These are phyloP conservation scores for Gnatocerus cornutus DNA, from an alignment of 2,888 invertebrate species.

Conservation along the genomic window DNA sequence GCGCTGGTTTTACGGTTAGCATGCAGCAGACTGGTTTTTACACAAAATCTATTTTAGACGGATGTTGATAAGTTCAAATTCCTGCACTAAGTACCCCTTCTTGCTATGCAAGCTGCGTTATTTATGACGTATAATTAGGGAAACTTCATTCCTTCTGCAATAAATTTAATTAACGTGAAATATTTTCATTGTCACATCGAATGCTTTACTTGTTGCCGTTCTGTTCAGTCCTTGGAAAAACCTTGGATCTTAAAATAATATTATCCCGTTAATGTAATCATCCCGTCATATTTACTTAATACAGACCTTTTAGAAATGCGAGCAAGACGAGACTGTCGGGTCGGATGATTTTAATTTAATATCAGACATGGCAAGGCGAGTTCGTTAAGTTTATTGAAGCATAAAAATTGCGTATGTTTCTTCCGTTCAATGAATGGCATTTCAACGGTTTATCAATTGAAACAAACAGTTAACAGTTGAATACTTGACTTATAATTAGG, in stretches of 20 bases:
- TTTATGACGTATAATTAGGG: neutral
- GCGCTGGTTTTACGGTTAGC: neutral
- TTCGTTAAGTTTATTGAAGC: constrained; percentile 39
- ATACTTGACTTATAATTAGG: too few species aligned
- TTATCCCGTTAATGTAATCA: constrained; percentile 1
- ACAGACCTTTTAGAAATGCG: constrained; percentile 13
- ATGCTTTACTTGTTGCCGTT: too few species aligned
- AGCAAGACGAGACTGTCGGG: constrained; percentile 21
- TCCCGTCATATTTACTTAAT: constrained; percentile 39
- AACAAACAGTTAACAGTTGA: neutral
- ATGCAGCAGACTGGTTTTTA: too few species aligned
- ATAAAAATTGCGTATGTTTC: constrained; percentile 28
- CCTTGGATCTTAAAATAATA: neutral
- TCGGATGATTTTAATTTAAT: constrained; percentile 42
- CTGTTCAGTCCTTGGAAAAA: neutral
- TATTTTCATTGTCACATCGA: too few species aligned
- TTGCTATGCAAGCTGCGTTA: neutral
- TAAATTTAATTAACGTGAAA: too few species aligned
- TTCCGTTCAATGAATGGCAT: constrained; percentile 19
- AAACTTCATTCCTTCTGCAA: too few species aligned
- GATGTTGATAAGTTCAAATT: neutral
- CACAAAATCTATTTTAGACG: neutral
- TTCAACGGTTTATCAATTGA: constrained; percentile 11
- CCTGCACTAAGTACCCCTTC: neutral
- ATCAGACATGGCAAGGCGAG: constrained; percentile 33